phyloP scores from a whole-genome alignment of 2,888 invertebrate genomes.

The Coelinius sp. region DNA sequence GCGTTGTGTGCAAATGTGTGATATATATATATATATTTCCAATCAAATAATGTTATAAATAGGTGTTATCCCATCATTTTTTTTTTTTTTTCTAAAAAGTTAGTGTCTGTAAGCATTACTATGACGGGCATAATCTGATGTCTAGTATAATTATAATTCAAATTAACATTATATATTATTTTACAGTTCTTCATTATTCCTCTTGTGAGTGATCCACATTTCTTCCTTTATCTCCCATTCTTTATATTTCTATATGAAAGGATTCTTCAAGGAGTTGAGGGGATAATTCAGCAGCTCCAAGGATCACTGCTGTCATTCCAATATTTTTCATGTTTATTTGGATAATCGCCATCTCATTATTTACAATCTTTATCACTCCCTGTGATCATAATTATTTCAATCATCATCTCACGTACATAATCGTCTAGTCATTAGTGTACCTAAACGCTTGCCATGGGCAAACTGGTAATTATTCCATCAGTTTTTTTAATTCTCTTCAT shows the following conservation, averaged over 20 bases:
- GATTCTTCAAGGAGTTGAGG: constrained; percentile 1
- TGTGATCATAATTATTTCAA: neutral
- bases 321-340: constrained; percentile 38
- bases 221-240: neutral
- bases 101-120: constrained; percentile 54
- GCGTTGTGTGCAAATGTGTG: constrained; percentile 35
- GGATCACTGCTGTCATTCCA: constrained; percentile 21
- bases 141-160: constrained; percentile 49
- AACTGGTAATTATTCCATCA: constrained; percentile 51
- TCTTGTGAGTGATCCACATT: constrained; percentile 1
- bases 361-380: neutral
- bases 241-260: constrained; percentile 12
- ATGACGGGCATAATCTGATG: constrained; percentile 32
- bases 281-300: neutral
- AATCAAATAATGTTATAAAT: constrained; percentile 57
- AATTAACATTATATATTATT: constrained; percentile 68
- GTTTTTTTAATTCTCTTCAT: constrained; percentile 42
- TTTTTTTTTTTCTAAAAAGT: constrained; percentile 57
- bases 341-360: constrained; percentile 32
- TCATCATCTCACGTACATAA: constrained; percentile 47
- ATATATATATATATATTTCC: constrained; percentile 20
- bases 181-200: constrained; percentile 58
- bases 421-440: constrained; percentile 51
- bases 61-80: constrained; percentile 54
- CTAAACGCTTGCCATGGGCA: constrained; percentile 54